Evolutionary conservation across 2,888 invertebrate species (phyloP), one percentile per base, ranked within the genome.

Genomic region (Epsilonema sp.): DNA sequence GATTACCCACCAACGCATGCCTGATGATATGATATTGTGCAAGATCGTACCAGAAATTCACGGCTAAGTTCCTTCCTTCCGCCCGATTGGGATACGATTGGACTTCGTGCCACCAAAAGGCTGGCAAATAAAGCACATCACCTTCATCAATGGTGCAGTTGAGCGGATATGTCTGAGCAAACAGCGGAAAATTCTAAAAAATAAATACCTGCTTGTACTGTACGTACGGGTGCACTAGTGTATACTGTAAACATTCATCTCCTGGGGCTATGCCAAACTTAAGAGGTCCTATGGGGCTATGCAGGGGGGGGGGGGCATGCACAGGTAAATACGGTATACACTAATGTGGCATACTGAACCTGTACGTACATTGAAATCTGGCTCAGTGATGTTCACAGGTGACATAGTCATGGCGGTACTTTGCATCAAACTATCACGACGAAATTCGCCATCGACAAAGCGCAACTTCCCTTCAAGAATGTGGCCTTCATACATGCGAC

Each of bases 81-180:
- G 49, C 20, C 4, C 5, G 36, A 42, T 56, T 60, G 4, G 64
- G 65, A 23, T 47, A 55, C 1, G 65, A 65, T 49, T 63, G 61
- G 2, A 65, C 65, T 50, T 65, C 65, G 46, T 65, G 65, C 65
- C 65, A 65, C 65, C 65, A 65, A 46, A 62, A 65, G 16, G 65
- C 52, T 2, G 65, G 65, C 58, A 65, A 56, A 49, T 56, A 65
- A 25, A 65, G 50, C 19, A 63, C 60, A 36, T 65, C 65, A 5
- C 65, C 65, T 37, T 60, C 59, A 22, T 52, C 48, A 25, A 65
- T 58, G 4, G 59, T 63, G 49, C 65, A 65, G 48, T 60, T 62
- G 46, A 65, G 39, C 11, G 65, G 64, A 8, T 49, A 49, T 1
- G 59, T 55, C 4, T 55, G 47, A 1, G 48, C 49, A 53, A 65